phyloP scores from a whole-genome alignment of 2,888 invertebrate genomes.

The Sesia bembeciformis region DNA sequence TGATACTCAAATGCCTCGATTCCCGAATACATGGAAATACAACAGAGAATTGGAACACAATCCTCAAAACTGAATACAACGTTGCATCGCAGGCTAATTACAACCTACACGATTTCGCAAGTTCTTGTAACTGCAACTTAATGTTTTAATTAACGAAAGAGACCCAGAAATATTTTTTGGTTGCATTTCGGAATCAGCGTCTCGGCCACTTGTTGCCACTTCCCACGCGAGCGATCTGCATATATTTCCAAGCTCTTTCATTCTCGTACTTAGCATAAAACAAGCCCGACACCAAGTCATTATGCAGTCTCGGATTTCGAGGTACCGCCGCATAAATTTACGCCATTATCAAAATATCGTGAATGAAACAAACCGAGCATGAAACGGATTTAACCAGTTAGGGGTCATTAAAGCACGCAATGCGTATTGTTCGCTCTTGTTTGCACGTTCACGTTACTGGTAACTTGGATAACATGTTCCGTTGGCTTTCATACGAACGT shows the following conservation, averaged over 20 bases:
- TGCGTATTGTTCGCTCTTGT: constrained; percentile 31
- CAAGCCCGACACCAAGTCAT: constrained; percentile 65
- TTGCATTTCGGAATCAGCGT: constrained; percentile 33
- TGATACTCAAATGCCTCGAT: neutral
- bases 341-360: constrained; percentile 71
- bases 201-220: constrained; percentile 67
- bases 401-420: constrained; percentile 65
- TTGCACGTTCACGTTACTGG: constrained; percentile 19
- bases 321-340: constrained; percentile 62
- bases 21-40: neutral
- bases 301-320: constrained; percentile 66
- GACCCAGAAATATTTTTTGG: constrained; percentile 31
- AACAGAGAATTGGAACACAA: neutral
- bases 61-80: neutral
- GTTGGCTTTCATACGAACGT: constrained; percentile 2
- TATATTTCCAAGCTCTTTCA: constrained; percentile 65
- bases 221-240: constrained; percentile 70
- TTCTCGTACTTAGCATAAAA: constrained; percentile 68
- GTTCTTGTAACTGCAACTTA: constrained; percentile 12
- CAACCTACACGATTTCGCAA: neutral
- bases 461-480: constrained; percentile 11
- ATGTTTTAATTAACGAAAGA: constrained; percentile 57
- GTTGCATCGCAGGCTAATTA: neutral
- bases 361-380: constrained; percentile 53
- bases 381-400: constrained; percentile 54